phyloP scores from a whole-genome alignment of 1,140 invertebrate species.

The Drosophila pseudoobscura region DNA sequence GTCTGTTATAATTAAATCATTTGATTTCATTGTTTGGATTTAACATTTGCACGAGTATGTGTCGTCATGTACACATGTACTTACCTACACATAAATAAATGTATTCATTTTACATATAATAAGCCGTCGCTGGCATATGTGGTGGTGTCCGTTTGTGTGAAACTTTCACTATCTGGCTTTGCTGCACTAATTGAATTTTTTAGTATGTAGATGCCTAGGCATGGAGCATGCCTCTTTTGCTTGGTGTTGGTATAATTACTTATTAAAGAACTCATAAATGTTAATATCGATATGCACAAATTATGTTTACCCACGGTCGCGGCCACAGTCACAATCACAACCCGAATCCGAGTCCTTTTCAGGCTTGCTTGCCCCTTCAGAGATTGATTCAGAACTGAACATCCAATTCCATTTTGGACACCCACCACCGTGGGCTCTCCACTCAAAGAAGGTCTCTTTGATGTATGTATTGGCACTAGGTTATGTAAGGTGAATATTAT shows the following conservation, averaged over 20 bases:
- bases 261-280: slow-evolving; percentile 78
- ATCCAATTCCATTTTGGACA: too few species aligned
- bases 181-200: slow-evolving; percentile 73
- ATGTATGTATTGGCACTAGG: too few species aligned
- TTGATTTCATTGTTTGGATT: slow-evolving; percentile 75
- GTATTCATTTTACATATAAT: not conserved
- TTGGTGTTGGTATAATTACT: slow-evolving; percentile 51
- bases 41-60: slow-evolving; percentile 50
- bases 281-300: slow-evolving; percentile 63
- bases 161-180: slow-evolving; percentile 74
- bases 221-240: not conserved
- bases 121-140: slow-evolving; percentile 2
- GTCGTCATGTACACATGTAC: slow-evolving; percentile 5
- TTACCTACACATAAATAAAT: slow-evolving; percentile 2
- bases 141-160: not conserved
- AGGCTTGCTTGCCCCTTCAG: too few species aligned
- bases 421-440: not conserved
- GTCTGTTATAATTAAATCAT: slow-evolving; percentile 82
- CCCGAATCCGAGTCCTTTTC: not conserved
- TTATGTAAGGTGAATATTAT: too few species aligned
- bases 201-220: slow-evolving; percentile 36
- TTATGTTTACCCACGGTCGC: slow-evolving; percentile 21
- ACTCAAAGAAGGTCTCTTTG: not conserved
- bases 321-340: not conserved
- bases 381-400: too few species aligned